Conservation (phyloP, 2,888 invertebrate species). For the Carabus problematicus region DNA sequence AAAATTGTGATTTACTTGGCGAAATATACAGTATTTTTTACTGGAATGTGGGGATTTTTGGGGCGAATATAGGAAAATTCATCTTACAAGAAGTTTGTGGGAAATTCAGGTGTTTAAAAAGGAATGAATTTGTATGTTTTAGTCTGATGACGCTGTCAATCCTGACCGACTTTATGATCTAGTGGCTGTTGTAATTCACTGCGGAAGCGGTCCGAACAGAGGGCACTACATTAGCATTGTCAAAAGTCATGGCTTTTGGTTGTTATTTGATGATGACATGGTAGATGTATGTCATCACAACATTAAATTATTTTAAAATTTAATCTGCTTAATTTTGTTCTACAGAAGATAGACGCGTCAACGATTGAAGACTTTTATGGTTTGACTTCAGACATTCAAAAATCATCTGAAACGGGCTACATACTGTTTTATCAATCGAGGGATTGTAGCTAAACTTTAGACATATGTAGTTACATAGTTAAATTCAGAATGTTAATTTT, state of each 20-base stretch:
- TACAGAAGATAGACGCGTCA: conserved; percentile 98
- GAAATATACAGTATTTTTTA: conserved; percentile 8
- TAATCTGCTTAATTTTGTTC: conserved; percentile 46
- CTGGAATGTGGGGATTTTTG: background rate
- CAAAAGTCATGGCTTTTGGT: conserved; percentile 99
- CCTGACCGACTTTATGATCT: conserved; percentile 98
- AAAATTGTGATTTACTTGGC: too few relatives aligned
- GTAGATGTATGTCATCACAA: conserved; percentile 95
- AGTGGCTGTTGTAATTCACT: conserved; percentile 99
- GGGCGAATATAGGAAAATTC: too few relatives aligned
- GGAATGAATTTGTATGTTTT: conserved; percentile 50
- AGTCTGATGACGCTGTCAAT: conserved; percentile 98
- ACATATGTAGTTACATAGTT: background rate
- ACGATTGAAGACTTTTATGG: conserved; percentile 99
- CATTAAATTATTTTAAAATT: too few relatives aligned
- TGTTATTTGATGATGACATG: conserved; percentile 99
- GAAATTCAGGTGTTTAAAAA: background rate
- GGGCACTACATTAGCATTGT: conserved; percentile 99
- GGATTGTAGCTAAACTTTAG: conserved; percentile 54
- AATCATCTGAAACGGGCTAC: conserved; percentile 99
- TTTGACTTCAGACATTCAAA: conserved; percentile 96
- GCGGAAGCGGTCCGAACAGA: conserved; percentile 98
- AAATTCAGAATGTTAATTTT: conserved; percentile 21
- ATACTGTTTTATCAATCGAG: conserved; percentile 98
- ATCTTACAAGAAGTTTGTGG: background rate